phyloP scores from a whole-genome alignment of 2,888 invertebrate genomes.

The Agonum fuliginosum region DNA sequence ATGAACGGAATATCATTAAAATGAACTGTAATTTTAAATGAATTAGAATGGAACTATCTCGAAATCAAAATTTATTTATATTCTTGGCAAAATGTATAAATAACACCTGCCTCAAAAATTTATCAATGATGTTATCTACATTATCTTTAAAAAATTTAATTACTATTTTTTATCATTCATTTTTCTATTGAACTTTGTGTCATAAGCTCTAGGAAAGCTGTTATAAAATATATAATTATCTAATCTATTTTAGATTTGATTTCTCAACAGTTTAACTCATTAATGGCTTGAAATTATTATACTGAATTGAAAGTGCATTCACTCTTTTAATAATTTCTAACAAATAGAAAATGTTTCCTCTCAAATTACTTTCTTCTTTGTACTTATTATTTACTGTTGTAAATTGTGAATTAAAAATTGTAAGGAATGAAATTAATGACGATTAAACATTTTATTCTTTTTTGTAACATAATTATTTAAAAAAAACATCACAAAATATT shows the following conservation, averaged over 20 bases:
- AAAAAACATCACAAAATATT: no score
- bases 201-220: background rate
- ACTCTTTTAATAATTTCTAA: background rate
- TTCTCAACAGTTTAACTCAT: slow-evolving; percentile 19
- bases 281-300: background rate
- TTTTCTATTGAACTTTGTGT: background rate
- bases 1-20: no score
- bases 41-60: no score
- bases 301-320: background rate
- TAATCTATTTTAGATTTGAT: slow-evolving; percentile 4
- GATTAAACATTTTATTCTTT: background rate
- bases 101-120: no score
- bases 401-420: background rate
- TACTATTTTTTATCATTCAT: background rate
- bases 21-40: background rate
- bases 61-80: no score
- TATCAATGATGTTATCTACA: no score
- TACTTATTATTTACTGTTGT: slow-evolving; percentile 1
- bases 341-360: slow-evolving; percentile 4
- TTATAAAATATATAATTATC: slow-evolving; percentile 2
- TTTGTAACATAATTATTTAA: no score
- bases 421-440: background rate
- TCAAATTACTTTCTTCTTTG: slow-evolving; percentile 1
- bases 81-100: no score
- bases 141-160: no score